Evolutionary conservation across 2,797 vertebrate species (phyloP).

Genomic region (Lophius americanus): DNA sequence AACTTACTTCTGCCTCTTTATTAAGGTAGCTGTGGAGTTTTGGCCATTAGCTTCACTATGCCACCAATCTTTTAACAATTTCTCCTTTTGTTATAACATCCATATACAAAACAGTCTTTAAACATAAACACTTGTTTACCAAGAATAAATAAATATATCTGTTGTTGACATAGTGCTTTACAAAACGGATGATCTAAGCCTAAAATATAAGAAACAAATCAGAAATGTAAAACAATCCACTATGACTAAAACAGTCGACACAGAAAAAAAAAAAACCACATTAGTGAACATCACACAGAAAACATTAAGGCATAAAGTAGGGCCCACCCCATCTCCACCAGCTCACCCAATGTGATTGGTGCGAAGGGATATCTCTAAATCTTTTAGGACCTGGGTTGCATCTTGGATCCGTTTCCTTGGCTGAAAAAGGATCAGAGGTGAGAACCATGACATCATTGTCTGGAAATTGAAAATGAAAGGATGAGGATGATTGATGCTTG

Average conservation of each 20-base stretch:
- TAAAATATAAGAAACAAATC: neutral
- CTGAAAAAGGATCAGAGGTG: constrained; percentile 67
- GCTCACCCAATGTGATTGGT: constrained; percentile 98
- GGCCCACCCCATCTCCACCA: neutral
- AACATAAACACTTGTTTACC: no score
- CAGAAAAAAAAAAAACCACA: neutral
- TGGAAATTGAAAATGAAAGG: constrained; percentile 1
- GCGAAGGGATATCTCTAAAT: constrained; percentile 96
- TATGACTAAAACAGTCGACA: no score
- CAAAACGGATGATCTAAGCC: neutral
- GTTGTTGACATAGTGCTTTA: neutral
- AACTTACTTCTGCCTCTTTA: no score
- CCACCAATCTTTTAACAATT: no score
- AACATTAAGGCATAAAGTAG: neutral
- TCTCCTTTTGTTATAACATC: no score
- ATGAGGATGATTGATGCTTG: neutral
- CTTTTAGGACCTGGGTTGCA: constrained; percentile 92
- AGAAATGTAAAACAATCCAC: neutral
- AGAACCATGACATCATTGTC: neutral
- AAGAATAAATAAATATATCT: no score
- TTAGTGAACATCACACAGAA: neutral
- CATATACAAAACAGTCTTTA: no score
- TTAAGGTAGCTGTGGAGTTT: no score
- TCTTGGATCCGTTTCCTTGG: constrained; percentile 93
- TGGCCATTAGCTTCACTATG: no score